A percentile compares a stretch with the other conserved stretches of the same genome.
These are phyloP conservation scores for Charanyca ferruginea DNA, from an alignment of 2,888 invertebrate species.

Conservation along the genomic window DNA sequence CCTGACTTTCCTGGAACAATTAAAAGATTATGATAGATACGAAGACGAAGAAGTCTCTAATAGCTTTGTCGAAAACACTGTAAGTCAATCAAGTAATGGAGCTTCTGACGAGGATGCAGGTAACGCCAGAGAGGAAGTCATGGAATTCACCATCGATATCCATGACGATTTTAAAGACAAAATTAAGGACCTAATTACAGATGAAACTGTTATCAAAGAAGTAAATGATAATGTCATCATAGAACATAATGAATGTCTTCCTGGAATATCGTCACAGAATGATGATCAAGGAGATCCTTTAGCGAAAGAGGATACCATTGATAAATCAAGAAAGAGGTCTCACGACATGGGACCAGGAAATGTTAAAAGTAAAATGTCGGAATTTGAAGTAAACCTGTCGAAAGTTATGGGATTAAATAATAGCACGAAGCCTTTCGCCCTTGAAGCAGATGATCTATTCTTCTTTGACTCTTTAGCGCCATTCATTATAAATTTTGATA, in stretches of 20 bases:
- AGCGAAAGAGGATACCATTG: neutral
- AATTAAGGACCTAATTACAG: neutral
- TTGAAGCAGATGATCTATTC: constrained; percentile 33
- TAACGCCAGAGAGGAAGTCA: neutral
- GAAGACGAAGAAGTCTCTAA: neutral
- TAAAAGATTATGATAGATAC: neutral
- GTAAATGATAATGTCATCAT: neutral
- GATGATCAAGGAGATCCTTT: neutral
- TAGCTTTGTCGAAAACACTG: neutral
- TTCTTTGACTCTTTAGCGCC: constrained; percentile 48
- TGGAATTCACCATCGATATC: constrained; percentile 30
- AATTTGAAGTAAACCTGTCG: constrained; percentile 26
- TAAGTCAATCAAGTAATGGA: neutral
- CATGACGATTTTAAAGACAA: constrained; percentile 31
- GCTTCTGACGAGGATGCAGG: constrained; percentile 6
- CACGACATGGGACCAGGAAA: neutral
- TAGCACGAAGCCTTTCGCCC: neutral
- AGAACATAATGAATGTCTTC: neutral
- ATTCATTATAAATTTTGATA: constrained; percentile 32
- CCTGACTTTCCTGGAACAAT: constrained; percentile 34
- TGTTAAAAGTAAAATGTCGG: constrained; percentile 18
- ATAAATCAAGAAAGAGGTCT: neutral
- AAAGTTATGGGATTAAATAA: constrained; percentile 10
- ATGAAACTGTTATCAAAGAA: neutral
- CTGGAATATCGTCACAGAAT: constrained; percentile 14